Percentiles rank a stretch among this genome's conserved stretches.
Evolutionary conservation across 2,113 vertebrate species (phyloP).

Genomic region (Pelecanus crispus): DNA sequence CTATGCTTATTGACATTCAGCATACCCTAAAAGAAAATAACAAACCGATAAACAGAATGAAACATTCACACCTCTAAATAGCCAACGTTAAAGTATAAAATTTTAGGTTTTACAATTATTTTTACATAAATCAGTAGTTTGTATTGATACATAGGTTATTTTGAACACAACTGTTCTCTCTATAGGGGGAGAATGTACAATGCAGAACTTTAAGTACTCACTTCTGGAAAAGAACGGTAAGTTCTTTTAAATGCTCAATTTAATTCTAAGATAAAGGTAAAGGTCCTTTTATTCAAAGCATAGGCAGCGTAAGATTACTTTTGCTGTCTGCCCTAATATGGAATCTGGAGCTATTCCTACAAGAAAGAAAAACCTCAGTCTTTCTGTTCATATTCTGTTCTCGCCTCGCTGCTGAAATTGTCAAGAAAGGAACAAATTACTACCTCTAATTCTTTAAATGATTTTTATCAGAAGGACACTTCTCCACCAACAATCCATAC

Average conservation of each 20-base stretch:
- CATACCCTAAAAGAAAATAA: conserved; percentile 75
- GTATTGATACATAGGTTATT: background rate
- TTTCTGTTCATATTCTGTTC: background rate
- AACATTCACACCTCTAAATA: background rate
- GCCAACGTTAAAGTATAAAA: background rate
- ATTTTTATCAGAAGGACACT: background rate
- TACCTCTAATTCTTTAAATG: background rate
- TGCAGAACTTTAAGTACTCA: background rate
- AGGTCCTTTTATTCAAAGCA: background rate
- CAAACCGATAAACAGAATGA: background rate
- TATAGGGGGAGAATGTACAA: fast-evolving
- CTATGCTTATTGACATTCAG: conserved; percentile 90
- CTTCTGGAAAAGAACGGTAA: background rate
- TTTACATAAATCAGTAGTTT: background rate
- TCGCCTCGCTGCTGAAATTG: background rate
- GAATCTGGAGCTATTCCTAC: background rate
- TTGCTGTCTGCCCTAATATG: background rate
- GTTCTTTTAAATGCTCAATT: background rate
- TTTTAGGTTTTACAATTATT: background rate
- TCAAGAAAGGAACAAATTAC: background rate
- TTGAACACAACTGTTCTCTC: background rate
- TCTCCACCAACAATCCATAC: background rate
- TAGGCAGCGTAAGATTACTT: background rate
- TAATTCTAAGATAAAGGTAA: background rate
- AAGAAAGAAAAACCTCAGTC: background rate